Evolutionary conservation across 2,888 invertebrate species (phyloP), one percentile per base, ranked within the genome.

Genomic region (Hydroisotoma schaefferi): DNA sequence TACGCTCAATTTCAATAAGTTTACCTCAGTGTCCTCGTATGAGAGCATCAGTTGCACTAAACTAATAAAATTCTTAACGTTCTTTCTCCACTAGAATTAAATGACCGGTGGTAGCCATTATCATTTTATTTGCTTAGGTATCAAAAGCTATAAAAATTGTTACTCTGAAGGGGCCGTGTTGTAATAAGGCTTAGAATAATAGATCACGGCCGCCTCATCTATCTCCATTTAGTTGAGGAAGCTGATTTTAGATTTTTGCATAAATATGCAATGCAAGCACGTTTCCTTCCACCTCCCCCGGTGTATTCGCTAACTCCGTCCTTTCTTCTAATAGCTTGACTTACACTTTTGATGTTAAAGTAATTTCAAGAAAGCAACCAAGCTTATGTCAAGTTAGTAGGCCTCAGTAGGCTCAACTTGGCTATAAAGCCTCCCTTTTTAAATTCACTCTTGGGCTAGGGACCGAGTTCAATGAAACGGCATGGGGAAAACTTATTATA

Each of bases 191-290:
- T 40, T 40, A 40, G 20, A 40, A 40, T 40, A 40, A 40, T 40
- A 40, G 40, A 46, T 46, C 46, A 46, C 46, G 46, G 18, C 23
- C 46, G 23, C 46, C 8, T 46, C 46, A 46, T 46, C 46, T 46
- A 46, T 26, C 46, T 46, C 46, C 46, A 46, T 46, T 46, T 25
- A 15, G 40, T 46, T 33, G 6, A 33, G 6, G 6, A 43, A 10
- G 43, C n/a, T 46, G 46, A 25, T 15, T 26, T 26, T 22, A 26
- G 46, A 26, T 10, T 46, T 33, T 26, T 46, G 46, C 46, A 46
- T 26, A 46, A 46, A 46, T 26, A 46, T 46, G n/a, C 15, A 4
- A 15, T 46, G 20, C 22, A 22, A 25, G 18, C 12, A 25, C 20
- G 23, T 10, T 15, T 15, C 20, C 40, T 10, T 15, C 40, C n/a